Evolutionary conservation across 2,888 invertebrate species (phyloP).

Genomic region (Sarcophaga variegata): DNA sequence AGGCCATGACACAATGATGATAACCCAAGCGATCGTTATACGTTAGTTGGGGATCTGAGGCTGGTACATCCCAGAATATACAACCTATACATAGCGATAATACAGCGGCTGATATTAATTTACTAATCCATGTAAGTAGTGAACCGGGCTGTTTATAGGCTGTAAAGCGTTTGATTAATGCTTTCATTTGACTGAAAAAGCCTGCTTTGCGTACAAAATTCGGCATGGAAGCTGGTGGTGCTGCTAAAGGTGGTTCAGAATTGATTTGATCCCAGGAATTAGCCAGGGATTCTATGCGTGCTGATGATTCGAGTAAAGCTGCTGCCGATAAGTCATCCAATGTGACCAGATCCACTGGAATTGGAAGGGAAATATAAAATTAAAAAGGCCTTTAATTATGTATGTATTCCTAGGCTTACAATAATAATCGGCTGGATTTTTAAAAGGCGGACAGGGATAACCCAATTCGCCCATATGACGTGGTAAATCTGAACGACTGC

Average conservation of each 20-base stretch:
- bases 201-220: constrained; percentile 86
- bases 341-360: constrained; percentile 95
- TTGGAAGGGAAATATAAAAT: constrained; percentile 11
- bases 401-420: constrained; percentile 83
- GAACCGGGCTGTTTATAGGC: constrained; percentile 94
- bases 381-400: no score
- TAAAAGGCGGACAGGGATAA: constrained; percentile 97
- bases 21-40: constrained; percentile 92
- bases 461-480: constrained; percentile 95
- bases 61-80: constrained; percentile 94
- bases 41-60: constrained; percentile 88
- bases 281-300: constrained; percentile 94
- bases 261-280: constrained; percentile 85
- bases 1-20: constrained; percentile 90
- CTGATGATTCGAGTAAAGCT: constrained; percentile 96
- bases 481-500: constrained; percentile 93
- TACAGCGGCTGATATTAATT: constrained; percentile 90
- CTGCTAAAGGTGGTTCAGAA: constrained; percentile 83
- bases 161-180: constrained; percentile 83
- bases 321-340: constrained; percentile 96
- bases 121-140: constrained; percentile 89
- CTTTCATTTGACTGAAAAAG: constrained; percentile 87
- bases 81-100: constrained; percentile 93
- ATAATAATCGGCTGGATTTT: constrained; percentile 98
- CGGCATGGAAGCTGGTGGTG: constrained; percentile 90